Evolutionary conservation across 1,140 invertebrate genomes (phyloP), one percentile per base, ranked within the genome.

Genomic region (Anadara kagoshimensis): DNA sequence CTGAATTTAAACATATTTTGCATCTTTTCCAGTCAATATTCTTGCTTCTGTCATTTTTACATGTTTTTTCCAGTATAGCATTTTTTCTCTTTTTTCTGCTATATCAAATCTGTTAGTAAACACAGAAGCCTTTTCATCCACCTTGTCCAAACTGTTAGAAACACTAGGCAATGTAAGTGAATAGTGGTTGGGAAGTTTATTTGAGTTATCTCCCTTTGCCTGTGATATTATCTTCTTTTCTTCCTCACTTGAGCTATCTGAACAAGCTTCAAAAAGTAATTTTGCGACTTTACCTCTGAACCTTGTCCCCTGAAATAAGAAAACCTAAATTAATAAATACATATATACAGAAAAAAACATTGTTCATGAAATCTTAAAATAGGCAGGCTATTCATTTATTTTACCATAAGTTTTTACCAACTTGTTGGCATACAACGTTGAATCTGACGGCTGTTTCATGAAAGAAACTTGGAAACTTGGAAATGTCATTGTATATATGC

Each of bases 1-100:
- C 94, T 91, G 86, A 96, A 96, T 90, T 97, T 97, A 94, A 97
- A 86, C 97, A 98, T 47, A 97, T 94, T 88, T 96, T 95, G 56
- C 62, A 80, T 93, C 94, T 0, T 95, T 95, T 94, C 87, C 93
- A 92, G 82, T 93, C 63, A 90, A 93, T 90, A 89, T 93, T 88
- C 91, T 93, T 79, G 91, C 91, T 84, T 83, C 86, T 24, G 94
- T 94, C 95, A 98, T 96, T 92, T 97, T 97, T 0, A 98, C 96
- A 88, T 98, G 96, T 82, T 96, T 96, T 84, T 98, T 95, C 14
- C 97, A 89, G 62, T 96, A 94, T 3, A 94, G 94, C 68, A 93
- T 93, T 85, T 97, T 95, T 7, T 94, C 94, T 36, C 29, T 36
- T 82, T 93, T 92, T 86, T 97, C 96, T n/a, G 94, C 95, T 86